Evolutionary conservation across 2,797 vertebrate genomes (phyloP).

Genomic region (Chrysocyon brachyurus): DNA sequence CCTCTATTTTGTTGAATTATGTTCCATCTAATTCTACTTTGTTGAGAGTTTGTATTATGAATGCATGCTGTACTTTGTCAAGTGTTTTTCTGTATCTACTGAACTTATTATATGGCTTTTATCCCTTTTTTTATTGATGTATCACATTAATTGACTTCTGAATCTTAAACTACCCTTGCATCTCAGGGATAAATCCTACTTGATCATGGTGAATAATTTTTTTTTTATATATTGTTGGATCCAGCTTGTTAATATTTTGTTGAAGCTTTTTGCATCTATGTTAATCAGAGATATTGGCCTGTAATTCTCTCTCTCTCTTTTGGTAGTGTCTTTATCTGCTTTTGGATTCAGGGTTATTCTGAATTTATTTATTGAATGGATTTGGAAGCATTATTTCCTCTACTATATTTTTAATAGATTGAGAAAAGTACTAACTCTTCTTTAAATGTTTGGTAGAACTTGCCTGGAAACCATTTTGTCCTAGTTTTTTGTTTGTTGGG

Average conservation of each 20-base stretch:
- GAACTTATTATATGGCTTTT: background rate
- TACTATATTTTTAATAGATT: background rate
- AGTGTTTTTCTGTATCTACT: background rate
- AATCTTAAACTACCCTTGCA: background rate
- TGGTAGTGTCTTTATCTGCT: background rate
- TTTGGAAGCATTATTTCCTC: background rate
- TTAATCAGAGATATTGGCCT: background rate
- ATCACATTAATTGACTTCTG: background rate
- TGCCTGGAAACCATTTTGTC: background rate
- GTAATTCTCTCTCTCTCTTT: background rate
- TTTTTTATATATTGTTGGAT: background rate
- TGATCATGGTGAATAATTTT: background rate
- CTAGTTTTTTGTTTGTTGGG: background rate
- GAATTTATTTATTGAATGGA: background rate
- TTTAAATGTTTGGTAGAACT: background rate
- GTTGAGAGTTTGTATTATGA: background rate
- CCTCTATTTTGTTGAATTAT: background rate
- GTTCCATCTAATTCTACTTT: background rate
- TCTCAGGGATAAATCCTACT: background rate
- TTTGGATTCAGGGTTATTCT: background rate
- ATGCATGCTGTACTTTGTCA: background rate
- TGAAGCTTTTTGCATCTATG: background rate
- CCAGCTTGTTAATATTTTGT: background rate
- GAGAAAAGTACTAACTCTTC: background rate
- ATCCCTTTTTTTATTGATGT: background rate